Base-by-base conservation (phyloP, 2,797 vertebrate species). In the Eidolon dupreanum region DNA sequence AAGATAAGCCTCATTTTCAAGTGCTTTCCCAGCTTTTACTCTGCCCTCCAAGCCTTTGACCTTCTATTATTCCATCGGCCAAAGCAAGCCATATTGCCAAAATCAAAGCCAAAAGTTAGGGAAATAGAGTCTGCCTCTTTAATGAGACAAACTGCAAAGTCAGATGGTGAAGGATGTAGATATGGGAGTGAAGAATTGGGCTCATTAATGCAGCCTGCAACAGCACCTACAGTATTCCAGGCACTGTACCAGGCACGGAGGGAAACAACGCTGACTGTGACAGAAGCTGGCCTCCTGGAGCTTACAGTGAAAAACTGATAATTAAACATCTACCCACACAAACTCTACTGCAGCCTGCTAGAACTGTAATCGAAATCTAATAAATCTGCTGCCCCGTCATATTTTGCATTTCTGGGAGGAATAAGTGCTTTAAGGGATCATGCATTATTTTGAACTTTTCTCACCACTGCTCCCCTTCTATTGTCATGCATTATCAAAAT, bases 401-500 rank as follows among this genome's bases (percentile, higher is more conserved):
- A 88, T 20, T 87, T 79, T 59, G 66, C 26, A 82, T 75, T 95
- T 95, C 86, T 53, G 3, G 15, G 53, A 70, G 46, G 22, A 94
- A 24, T 75, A 41, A 17, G 9, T 81, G 57, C 33, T 83, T 90
- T 66, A 36, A 96, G 51, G 13, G 20, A 92, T 86, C 61, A 82
- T 61, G 19, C 31, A 68, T 79, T 26, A 68, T 70, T 95, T 46
- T 73, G 87, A 88, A 90, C 38, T 87, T 38, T 57, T 59, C 90
- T 85, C 41, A 79, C 28, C 24, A 79, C 13, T 46, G 63, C 2
- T 92, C 46, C 63, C 49, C 57, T 70, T 70, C 57, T 70, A 61
- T 36, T 87, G 63, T 53, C 78, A 75, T 66, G 28, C 66, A 79
- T 93, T 93, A 79, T 61, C 53, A 95, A 92, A 71, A 86, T 63